Evolutionary conservation across 2,888 invertebrate genomes (phyloP), one percentile per base, ranked within the genome.

Genomic region (Pammene fasciana): DNA sequence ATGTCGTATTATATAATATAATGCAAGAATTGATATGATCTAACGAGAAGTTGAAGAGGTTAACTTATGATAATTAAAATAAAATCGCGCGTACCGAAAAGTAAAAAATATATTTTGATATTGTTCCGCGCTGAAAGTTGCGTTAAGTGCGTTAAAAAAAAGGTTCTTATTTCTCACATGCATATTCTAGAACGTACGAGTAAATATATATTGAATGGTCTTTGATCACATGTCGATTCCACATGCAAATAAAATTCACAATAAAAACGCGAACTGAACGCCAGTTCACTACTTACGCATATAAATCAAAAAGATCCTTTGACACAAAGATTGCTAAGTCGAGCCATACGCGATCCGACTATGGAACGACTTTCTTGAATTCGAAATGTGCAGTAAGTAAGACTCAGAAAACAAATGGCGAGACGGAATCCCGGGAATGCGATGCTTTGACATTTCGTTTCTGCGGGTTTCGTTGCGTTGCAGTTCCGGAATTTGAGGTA

Each of bases 361-460:
- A 76, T 73, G 71, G 74, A 80, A 78, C 80, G 79, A 85, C 79
- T 84, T 82, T 78, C 83, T 79, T 77, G 81, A 83, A 87, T 86
- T 84, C 83, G 80, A 85, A 86, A 85, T 82, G 76, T 72, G 73
- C 76, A 81, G 84, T 84, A 83, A 78, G 74, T 85, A 82, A 80
- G 84, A 84, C 79, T 85, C 83, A 80, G 85, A 86, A 87, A 88
- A 88, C 86, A 88, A 87, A 87, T 84, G 84, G 81, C 82, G 79
- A 79, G 80, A 81, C 80, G 84, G 84, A 80, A 87, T 86, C 73
- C 67, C 59, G 71, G 78, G 78, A 78, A 83, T 79, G 82, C 82
- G 81, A 83, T 86, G 86, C 87, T 87, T 88, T 89, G 89, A 86
- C 85, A 84, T 81, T 85, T 76, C 79, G 68, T 75, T 79, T 81